Conservation (phyloP, 2,797 vertebrate species). For the Hippocampus kuda region DNA sequence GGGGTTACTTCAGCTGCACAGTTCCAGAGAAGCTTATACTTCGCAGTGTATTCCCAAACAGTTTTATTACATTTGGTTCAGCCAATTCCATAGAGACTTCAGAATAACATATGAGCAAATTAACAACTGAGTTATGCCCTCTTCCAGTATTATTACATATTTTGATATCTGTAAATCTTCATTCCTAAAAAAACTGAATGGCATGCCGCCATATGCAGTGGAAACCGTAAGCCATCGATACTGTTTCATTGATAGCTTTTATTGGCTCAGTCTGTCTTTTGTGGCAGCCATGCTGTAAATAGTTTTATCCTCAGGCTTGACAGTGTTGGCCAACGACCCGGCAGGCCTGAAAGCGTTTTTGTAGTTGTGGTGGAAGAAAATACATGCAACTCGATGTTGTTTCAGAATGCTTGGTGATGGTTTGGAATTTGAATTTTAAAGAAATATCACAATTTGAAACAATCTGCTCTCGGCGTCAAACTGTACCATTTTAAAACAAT, state of each 20-base stretch:
- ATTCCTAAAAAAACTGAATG: slow-evolving; percentile 26
- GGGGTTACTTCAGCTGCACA: slow-evolving; percentile 29
- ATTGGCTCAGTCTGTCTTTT: slow-evolving; percentile 55
- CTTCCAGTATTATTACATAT: slow-evolving; percentile 17
- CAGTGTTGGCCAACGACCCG: slow-evolving; percentile 31
- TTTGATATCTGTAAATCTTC: slow-evolving; percentile 35
- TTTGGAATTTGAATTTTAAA: neutral
- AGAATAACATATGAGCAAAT: no score
- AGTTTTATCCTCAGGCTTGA: slow-evolving; percentile 51
- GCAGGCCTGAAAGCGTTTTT: slow-evolving; percentile 18
- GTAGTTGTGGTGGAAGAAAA: slow-evolving; percentile 2
- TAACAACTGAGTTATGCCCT: neutral
- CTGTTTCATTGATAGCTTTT: slow-evolving; percentile 53
- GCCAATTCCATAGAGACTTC: neutral
- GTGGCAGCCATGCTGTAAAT: slow-evolving; percentile 50
- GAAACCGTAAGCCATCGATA: slow-evolving; percentile 46
- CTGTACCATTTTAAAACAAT: neutral
- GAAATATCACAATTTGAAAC: neutral
- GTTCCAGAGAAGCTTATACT: slow-evolving; percentile 14
- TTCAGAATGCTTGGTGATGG: neutral
- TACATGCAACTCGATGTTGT: neutral
- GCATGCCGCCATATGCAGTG: slow-evolving; percentile 20
- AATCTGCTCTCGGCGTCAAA: neutral
- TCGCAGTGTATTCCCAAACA: neutral
- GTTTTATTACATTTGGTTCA: neutral